Conservation (phyloP, 2,113 vertebrate species). For the Amazona vittata region DNA sequence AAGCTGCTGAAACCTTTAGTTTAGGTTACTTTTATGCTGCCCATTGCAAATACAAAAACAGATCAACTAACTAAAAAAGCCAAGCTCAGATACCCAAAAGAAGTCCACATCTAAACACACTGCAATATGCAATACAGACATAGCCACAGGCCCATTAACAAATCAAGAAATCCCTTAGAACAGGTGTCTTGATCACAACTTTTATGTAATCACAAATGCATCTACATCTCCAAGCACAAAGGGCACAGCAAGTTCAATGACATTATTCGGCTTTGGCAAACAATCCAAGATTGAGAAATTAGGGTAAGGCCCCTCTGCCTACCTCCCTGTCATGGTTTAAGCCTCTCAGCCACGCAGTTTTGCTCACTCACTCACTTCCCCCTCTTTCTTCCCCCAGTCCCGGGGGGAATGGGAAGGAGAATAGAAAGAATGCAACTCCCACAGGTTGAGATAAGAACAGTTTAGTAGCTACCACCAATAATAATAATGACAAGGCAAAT, state of each 20-base stretch:
- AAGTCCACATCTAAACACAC: neutral
- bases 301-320: neutral
- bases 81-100: neutral
- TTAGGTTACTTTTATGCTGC: neutral
- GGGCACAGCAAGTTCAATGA: neutral
- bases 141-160: neutral
- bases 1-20: neutral
- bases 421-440: no score
- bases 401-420: no score
- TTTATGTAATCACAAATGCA: neutral
- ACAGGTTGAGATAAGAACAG: no score
- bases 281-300: neutral
- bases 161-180: neutral
- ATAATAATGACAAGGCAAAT: no score
- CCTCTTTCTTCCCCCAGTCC: no score
- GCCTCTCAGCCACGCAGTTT: no score
- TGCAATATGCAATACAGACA: neutral
- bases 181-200: neutral
- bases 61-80: neutral
- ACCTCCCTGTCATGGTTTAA: no score
- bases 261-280: neutral
- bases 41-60: neutral
- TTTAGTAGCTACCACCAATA: no score
- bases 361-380: no score
- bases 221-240: neutral